A percentile compares a stretch with the other conserved stretches of the same genome.
Conservation (phyloP, 1,140 invertebrate genomes). For the Neodiprion fabricii region DNA sequence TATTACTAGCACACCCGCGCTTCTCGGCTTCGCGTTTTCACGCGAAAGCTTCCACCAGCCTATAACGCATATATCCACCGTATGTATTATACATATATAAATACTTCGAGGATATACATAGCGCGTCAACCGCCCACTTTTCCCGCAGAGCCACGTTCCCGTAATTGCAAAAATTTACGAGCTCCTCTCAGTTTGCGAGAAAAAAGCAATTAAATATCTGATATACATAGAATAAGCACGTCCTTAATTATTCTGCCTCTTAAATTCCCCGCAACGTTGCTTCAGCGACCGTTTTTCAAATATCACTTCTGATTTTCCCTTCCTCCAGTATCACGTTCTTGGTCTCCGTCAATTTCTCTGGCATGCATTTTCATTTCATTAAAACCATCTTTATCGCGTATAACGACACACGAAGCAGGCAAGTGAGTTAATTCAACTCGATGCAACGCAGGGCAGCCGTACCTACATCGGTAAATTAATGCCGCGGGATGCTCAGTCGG, state of each 20-base stretch:
- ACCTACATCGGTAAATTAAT: background rate
- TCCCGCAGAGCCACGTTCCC: background rate
- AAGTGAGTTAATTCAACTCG: no score
- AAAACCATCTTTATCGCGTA: background rate
- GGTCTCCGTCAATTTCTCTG: slow-evolving; percentile 9
- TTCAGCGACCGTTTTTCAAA: no score
- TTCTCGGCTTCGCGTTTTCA: slow-evolving; percentile 17
- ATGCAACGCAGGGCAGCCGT: no score
- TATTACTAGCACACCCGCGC: slow-evolving; percentile 25
- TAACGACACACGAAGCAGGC: no score
- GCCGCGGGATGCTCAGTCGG: background rate
- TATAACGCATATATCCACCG: no score
- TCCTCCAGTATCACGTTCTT: background rate
- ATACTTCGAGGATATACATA: background rate
- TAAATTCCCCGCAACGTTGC: no score
- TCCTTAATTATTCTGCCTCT: no score
- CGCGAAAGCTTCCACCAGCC: background rate
- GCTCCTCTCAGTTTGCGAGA: background rate
- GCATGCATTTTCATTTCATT: slow-evolving; percentile 15
- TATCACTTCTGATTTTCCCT: background rate
- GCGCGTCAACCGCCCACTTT: background rate
- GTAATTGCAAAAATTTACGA: slow-evolving; percentile 6
- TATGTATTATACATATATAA: background rate
- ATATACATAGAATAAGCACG: background rate
- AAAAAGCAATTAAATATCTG: background rate